Conservation (phyloP, 2,888 invertebrate genomes). For the Thera obeliscata region DNA sequence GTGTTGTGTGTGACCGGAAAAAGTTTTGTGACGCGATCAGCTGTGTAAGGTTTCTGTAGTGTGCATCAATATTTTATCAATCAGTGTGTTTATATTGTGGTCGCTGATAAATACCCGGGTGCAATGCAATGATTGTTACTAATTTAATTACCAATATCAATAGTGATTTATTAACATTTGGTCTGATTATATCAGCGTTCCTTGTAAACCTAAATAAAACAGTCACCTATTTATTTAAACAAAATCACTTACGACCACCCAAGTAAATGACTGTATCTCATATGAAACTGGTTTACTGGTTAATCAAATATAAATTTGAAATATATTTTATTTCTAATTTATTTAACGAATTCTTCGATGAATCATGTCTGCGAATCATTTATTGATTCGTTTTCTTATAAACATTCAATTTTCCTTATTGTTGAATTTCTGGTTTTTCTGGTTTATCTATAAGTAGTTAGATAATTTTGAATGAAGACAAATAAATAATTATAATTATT, state of each 20-base stretch:
- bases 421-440: background rate
- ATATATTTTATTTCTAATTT: no score
- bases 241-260: background rate
- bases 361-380: background rate
- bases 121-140: conserved; percentile 22
- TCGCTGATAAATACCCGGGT: conserved; percentile 19
- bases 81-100: conserved; percentile 16
- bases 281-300: no score
- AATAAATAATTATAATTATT: background rate
- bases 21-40: conserved; percentile 48
- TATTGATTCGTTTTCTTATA: background rate
- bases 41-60: conserved; percentile 58
- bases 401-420: background rate
- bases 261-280: background rate
- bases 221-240: background rate
- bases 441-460: background rate
- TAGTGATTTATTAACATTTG: conserved; percentile 3
- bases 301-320: no score
- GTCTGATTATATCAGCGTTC: background rate
- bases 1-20: conserved; percentile 49
- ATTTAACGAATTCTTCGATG: background rate
- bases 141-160: conserved; percentile 10
- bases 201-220: background rate
- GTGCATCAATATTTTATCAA: conserved; percentile 17
- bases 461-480: no score